Evolutionary conservation across 2,113 vertebrate genomes (phyloP).

Genomic region (Clarias gariepinus): DNA sequence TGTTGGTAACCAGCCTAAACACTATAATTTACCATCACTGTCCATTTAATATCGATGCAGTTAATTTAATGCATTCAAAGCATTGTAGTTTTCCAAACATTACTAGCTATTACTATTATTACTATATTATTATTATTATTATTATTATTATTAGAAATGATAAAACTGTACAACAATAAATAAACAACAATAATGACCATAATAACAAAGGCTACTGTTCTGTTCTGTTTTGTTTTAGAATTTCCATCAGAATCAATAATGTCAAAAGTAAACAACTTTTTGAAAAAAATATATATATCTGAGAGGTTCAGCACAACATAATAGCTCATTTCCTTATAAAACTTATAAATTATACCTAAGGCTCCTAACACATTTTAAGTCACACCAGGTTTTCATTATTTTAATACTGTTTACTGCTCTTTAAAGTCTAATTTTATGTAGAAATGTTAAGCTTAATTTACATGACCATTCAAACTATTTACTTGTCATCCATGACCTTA

Average conservation of each 20-base stretch:
- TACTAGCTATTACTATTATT: too few relatives aligned
- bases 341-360: neutral
- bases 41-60: neutral
- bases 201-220: too few relatives aligned
- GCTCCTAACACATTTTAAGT: neutral
- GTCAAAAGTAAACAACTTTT: too few relatives aligned
- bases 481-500: neutral
- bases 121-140: too few relatives aligned
- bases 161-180: too few relatives aligned
- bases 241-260: too few relatives aligned
- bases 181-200: too few relatives aligned
- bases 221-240: too few relatives aligned
- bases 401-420: neutral
- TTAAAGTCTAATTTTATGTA: neutral
- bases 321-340: neutral
- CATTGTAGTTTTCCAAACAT: neutral
- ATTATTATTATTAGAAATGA: too few relatives aligned
- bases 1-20: neutral
- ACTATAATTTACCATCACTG: neutral
- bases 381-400: neutral
- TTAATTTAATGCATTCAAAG: neutral
- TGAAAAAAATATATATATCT: neutral
- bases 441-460: neutral
- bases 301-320: neutral
- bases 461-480: neutral